phyloP scores from a whole-genome alignment of 64 coral and sea anemone genomes.

The Montipora sp. region DNA sequence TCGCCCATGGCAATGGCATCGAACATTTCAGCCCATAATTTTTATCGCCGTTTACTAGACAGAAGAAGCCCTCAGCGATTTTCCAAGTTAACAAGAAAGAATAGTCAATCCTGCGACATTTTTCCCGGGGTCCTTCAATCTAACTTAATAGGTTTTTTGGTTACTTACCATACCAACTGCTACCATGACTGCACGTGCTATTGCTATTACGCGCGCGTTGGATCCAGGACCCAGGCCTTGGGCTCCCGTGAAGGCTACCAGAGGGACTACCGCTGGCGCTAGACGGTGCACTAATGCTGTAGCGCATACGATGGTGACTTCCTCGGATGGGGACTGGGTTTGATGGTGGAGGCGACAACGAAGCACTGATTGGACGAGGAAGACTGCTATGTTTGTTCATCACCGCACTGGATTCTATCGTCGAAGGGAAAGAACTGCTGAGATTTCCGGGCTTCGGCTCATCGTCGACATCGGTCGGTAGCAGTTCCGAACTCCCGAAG shows the following conservation, averaged over 20 bases:
- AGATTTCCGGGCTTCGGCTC: slow-evolving; percentile 44
- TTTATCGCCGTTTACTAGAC: too few species aligned
- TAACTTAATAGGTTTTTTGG: background rate
- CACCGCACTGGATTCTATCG: slow-evolving; percentile 57
- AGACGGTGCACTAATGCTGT: slow-evolving; percentile 84
- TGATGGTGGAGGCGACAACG: slow-evolving; percentile 73
- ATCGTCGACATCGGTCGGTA: slow-evolving; percentile 36
- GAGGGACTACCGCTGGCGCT: slow-evolving; percentile 91
- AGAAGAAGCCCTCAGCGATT: too few species aligned
- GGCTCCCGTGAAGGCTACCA: slow-evolving; percentile 83
- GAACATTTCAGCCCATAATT: too few species aligned
- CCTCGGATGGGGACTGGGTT: slow-evolving; percentile 83
- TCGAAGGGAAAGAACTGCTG: slow-evolving; percentile 76
- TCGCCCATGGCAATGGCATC: too few species aligned
- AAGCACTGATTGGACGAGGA: slow-evolving; percentile 41
- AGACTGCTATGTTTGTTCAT: slow-evolving; percentile 68
- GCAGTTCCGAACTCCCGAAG: slow-evolving; percentile 76
- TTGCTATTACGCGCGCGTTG: slow-evolving; percentile 78
- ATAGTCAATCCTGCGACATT: too few species aligned
- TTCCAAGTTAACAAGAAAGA: too few species aligned
- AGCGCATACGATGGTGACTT: slow-evolving; percentile 67
- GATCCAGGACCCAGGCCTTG: slow-evolving; percentile 70
- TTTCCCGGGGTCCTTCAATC: background rate
- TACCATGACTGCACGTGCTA: slow-evolving; percentile 82
- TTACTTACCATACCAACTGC: slow-evolving; percentile 89